phyloP scores from a whole-genome alignment of 2,888 invertebrate genomes.

The Agonopterix subpropinquella region DNA sequence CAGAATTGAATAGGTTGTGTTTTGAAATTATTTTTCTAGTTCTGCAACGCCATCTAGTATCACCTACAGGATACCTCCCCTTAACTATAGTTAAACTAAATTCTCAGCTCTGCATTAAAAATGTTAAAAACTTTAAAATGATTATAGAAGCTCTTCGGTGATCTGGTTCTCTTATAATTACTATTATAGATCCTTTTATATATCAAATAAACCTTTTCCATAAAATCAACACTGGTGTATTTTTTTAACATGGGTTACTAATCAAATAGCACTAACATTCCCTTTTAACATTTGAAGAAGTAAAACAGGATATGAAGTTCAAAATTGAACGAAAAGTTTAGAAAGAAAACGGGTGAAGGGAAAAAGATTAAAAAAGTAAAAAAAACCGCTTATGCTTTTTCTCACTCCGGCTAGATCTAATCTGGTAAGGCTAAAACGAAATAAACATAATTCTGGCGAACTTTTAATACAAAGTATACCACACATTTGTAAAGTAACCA shows the following conservation, averaged over 20 bases:
- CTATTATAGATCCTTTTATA: conserved; percentile 56
- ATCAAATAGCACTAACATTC: conserved; percentile 59
- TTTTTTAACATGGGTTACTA: conserved; percentile 75
- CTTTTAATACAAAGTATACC: neutral
- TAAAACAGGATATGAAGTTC: conserved; percentile 29
- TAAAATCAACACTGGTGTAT: conserved; percentile 72
- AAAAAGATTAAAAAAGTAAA: conserved; percentile 15
- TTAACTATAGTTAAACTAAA: neutral
- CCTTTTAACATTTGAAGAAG: conserved; percentile 25
- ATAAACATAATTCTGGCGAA: neutral
- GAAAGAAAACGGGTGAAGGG: conserved; percentile 45
- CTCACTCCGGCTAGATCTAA: conserved; percentile 50
- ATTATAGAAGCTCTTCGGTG: conserved; percentile 48
- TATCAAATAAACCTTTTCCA: conserved; percentile 73
- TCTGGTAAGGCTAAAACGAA: conserved; percentile 34
- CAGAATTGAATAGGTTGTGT: no score
- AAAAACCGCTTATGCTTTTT: conserved; percentile 50
- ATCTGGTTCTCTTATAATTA: conserved; percentile 56
- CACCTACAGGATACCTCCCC: no score
- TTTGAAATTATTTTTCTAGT: no score
- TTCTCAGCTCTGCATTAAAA: conserved; percentile 1
- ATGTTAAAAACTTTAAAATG: neutral
- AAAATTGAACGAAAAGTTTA: conserved; percentile 21
- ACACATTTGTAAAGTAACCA: no score
- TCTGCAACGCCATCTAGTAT: no score